Evolutionary conservation across 2,888 invertebrate genomes (phyloP).

Genomic region (Brenthis hecate): DNA sequence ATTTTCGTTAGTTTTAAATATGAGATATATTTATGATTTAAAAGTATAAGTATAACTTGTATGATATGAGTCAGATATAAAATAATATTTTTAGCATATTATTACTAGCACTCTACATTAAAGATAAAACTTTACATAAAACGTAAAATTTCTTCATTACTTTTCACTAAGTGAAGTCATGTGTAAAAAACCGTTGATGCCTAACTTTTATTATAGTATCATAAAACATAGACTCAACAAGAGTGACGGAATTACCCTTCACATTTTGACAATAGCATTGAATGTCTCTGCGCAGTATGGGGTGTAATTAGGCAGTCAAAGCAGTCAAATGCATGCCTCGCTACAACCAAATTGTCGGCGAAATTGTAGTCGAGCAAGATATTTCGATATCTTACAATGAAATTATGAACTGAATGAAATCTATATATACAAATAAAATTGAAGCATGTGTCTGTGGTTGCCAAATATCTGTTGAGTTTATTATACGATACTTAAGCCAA

Average conservation of each 20-base stretch:
- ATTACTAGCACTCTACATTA: too few species aligned
- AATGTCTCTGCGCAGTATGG: constrained; percentile 45
- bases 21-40: too few species aligned
- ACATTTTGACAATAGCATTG: constrained; percentile 37
- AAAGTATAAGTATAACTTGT: too few species aligned
- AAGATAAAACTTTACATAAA: too few species aligned
- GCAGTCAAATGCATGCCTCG: constrained; percentile 54
- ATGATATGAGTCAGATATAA: too few species aligned
- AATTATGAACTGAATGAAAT: neutral
- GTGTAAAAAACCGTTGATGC: neutral
- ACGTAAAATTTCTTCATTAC: too few species aligned
- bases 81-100: too few species aligned
- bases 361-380: neutral
- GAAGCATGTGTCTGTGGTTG: too few species aligned
- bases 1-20: too few species aligned
- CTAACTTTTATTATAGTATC: neutral
- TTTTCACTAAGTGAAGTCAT: neutral
- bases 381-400: neutral
- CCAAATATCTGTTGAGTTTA: too few species aligned
- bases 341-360: constrained; percentile 10
- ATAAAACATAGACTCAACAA: constrained; percentile 33
- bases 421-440: too few species aligned
- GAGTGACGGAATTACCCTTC: constrained; percentile 38
- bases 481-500: too few species aligned
- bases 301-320: constrained; percentile 58